Conservation (phyloP, 2,113 vertebrate species). For the Neogobius melanostomus region DNA sequence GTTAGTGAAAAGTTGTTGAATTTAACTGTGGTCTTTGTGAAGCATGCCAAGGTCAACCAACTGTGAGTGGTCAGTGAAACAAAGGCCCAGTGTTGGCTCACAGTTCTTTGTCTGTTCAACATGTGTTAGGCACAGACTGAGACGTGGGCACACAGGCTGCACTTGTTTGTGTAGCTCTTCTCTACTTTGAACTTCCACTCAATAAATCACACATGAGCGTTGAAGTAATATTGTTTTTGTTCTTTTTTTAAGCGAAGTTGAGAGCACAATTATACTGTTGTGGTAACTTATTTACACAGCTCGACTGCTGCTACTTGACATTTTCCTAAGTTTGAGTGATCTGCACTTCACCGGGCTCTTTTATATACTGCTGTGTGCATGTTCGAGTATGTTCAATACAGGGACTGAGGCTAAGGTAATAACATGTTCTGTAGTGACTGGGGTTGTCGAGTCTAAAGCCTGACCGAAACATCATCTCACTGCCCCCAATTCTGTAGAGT, state of each 20-base stretch:
- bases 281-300: conserved; percentile 5
- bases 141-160: conserved; percentile 7
- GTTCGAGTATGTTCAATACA: conserved; percentile 30
- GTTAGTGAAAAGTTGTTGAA: conserved; percentile 8
- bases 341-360: conserved; percentile 32
- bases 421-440: conserved; percentile 66
- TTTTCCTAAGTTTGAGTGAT: not conserved
- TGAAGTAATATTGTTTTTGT: not conserved
- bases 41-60: conserved; percentile 8
- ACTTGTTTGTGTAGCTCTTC: conserved; percentile 1
- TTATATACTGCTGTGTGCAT: conserved; percentile 47
- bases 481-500: conserved; percentile 13
- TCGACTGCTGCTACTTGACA: not conserved
- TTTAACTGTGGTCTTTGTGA: conserved; percentile 9
- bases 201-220: not conserved
- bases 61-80: conserved; percentile 13
- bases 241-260: not conserved
- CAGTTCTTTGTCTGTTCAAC: conserved; percentile 12
- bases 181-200: not conserved
- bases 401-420: conserved; percentile 53
- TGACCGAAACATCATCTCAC: conserved; percentile 61
- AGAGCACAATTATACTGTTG: too few species aligned
- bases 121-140: conserved; percentile 12
- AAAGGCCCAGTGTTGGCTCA: conserved; percentile 12
- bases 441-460: conserved; percentile 58